Evolutionary conservation across 2,888 invertebrate genomes (phyloP), one percentile per base, ranked within the genome.

Genomic region (Eupithecia subumbrata): DNA sequence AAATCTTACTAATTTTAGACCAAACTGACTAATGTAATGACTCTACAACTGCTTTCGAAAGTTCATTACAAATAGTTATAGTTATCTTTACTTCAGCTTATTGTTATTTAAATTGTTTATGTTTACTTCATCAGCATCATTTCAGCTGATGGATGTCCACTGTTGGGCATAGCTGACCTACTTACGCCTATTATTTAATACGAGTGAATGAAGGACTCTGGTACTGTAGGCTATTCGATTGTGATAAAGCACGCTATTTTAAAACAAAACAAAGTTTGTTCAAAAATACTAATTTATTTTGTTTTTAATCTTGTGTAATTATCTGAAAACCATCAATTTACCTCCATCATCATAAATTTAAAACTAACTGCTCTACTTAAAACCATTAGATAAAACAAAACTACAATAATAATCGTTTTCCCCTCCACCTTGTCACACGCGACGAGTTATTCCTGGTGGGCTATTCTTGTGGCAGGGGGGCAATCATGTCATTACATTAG

Each of bases 401-500:
- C 25, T 60, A 14, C 5, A 25, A 60, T 4, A 60, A 25, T 22
- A 60, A 60, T 25, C 60, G 60, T 60, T 14, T 12, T 60, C 14
- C n/a, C 0, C 12, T 25, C 22, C 12, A 56, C 22, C 60, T 60
- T 25, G 25, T 82, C 82, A 80, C 87, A 84, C 87, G 87, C 85
- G 82, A 78, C 70, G 83, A 82, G 83, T 84, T 91, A 89, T 89
- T 89, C 87, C 81, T 83, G 86, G 81, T 79, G 77, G 81, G 81
- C 84, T 90, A 91, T 91, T 91, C 87, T 90, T 66, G 89, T 86
- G 75, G 82, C 80, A 60, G 75, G 85, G 88, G 89, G 90, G 89
- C 91, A 92, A 91, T 91, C 91, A 89, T 84, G 88, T 90, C 88
- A 92, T 92, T 92, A 92, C 88, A 92, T 92, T 92, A 92, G 86